These are phyloP conservation scores for Enteromius unitaeniatus DNA, from an alignment of 2,797 vertebrate genomes.

Conservation along the genomic window DNA sequence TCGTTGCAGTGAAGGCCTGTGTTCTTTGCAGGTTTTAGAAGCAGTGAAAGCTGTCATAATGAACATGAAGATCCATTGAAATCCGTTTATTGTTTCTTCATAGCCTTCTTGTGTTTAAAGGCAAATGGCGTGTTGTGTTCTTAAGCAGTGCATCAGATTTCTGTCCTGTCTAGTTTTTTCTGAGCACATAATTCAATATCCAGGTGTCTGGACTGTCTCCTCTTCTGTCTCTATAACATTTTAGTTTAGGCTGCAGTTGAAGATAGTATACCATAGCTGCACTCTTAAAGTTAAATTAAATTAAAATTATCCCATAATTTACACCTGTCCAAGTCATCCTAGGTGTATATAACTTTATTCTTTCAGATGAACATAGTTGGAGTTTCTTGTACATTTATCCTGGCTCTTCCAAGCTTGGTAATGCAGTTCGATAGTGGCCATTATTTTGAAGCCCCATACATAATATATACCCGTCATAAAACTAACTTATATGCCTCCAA, in stretches of 20 bases:
- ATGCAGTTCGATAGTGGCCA: too few relatives aligned
- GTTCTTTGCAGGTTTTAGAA: constrained; percentile 9
- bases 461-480: too few relatives aligned
- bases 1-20: neutral
- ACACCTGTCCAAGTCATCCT: too few relatives aligned
- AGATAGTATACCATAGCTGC: neutral
- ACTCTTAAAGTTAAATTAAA: neutral
- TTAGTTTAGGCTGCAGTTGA: neutral
- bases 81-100: neutral
- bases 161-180: neutral
- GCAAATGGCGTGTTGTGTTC: constrained; percentile 8
- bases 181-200: constrained; percentile 37
- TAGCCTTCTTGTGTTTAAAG: constrained; percentile 5
- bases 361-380: too few relatives aligned
- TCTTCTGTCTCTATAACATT: neutral
- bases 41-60: neutral
- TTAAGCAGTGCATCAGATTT: constrained; percentile 32
- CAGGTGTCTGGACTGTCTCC: constrained; percentile 21
- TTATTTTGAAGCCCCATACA: too few relatives aligned
- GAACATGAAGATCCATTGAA: constrained; percentile 30
- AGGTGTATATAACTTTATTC: too few relatives aligned
- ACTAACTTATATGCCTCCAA: too few relatives aligned
- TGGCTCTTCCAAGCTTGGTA: too few relatives aligned
- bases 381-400: too few relatives aligned
- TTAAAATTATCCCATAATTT: too few relatives aligned